Conservation (phyloP, 2,888 invertebrate species). For the Archaeoteleia sp. region DNA sequence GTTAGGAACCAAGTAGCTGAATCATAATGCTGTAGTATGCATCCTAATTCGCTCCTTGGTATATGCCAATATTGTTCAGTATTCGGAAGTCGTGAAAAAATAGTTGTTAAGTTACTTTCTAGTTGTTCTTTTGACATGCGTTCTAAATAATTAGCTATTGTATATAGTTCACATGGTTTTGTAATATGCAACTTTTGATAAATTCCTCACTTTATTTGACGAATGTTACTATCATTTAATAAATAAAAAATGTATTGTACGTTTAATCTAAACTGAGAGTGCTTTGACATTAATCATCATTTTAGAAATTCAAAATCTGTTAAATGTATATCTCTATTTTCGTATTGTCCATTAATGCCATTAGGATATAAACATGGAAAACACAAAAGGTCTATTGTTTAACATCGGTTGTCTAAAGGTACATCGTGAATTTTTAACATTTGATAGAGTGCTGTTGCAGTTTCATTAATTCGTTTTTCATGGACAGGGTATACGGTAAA, state of each 20-base stretch:
- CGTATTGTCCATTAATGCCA: constrained; percentile 44
- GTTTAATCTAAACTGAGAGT: constrained; percentile 55
- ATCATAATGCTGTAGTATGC: constrained; percentile 56
- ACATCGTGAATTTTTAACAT: constrained; percentile 47
- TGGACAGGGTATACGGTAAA: constrained; percentile 32
- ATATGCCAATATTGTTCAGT: constrained; percentile 53
- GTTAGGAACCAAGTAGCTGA: constrained; percentile 59
- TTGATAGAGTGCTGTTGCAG: constrained; percentile 30
- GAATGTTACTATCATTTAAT: constrained; percentile 54
- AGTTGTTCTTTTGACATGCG: constrained; percentile 42
- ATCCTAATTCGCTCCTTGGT: constrained; percentile 44
- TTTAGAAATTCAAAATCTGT: constrained; percentile 53
- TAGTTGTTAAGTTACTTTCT: constrained; percentile 49
- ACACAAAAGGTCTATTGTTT: constrained; percentile 49
- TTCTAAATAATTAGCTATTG: constrained; percentile 43
- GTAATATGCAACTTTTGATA: constrained; percentile 48
- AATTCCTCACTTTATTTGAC: constrained; percentile 55
- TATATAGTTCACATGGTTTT: constrained; percentile 31
- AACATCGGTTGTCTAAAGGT: constrained; percentile 47
- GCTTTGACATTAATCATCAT: constrained; percentile 51
- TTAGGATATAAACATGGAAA: constrained; percentile 52
- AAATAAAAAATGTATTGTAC: constrained; percentile 59
- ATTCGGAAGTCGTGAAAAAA: constrained; percentile 51
- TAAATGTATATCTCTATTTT: constrained; percentile 40
- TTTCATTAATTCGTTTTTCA: constrained; percentile 17